Conservation (phyloP, 2,888 invertebrate species). For the Harmothoe impar region DNA sequence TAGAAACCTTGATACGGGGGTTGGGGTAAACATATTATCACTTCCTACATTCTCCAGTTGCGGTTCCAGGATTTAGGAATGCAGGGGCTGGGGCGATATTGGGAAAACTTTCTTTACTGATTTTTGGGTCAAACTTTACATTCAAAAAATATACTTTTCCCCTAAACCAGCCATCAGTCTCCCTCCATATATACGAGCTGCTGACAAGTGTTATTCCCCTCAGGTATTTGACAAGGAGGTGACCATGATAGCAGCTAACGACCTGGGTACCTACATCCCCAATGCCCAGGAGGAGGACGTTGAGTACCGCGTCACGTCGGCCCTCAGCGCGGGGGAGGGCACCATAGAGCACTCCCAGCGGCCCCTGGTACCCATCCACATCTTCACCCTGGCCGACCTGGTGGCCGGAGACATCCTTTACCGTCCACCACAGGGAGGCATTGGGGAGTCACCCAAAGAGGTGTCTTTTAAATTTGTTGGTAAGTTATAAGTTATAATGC, state of each 20-base stretch:
- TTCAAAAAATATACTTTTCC: too few relatives aligned
- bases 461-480: conserved; percentile 78
- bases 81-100: too few relatives aligned
- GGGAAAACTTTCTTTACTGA: too few relatives aligned
- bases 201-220: too few relatives aligned
- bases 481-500: conserved; percentile 67
- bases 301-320: conserved; percentile 74
- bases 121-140: too few relatives aligned
- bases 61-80: too few relatives aligned
- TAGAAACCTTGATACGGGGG: too few relatives aligned
- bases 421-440: conserved; percentile 76
- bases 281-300: conserved; percentile 73
- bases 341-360: conserved; percentile 76
- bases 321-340: conserved; percentile 75
- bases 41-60: too few relatives aligned
- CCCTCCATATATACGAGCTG: too few relatives aligned
- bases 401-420: conserved; percentile 79
- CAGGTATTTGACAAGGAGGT: conserved; percentile 48
- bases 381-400: conserved; percentile 80
- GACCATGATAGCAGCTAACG: background rate
- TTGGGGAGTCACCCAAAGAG: conserved; percentile 74
- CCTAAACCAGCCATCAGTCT: too few relatives aligned
- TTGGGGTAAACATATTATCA: too few relatives aligned
- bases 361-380: conserved; percentile 74
- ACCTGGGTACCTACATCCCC: conserved; percentile 48